Evolutionary conservation across 2,113 vertebrate species (phyloP).

Genomic region (Hemiprocne comata): DNA sequence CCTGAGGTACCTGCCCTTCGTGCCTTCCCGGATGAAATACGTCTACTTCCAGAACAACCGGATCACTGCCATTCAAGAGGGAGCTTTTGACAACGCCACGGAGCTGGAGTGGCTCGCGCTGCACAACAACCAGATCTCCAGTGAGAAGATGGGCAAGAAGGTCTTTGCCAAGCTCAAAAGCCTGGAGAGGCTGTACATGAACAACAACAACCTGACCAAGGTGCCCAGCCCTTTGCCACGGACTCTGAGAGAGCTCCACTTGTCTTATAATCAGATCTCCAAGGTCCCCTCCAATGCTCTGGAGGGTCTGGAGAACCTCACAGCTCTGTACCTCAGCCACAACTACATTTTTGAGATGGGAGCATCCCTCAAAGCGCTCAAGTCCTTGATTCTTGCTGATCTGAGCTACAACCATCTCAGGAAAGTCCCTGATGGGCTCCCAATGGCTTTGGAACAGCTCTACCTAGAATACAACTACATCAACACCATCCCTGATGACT

Average conservation of each 20-base stretch:
- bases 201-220: conserved; percentile 91
- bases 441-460: conserved; percentile 87
- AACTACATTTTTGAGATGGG: conserved; percentile 88
- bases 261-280: conserved; percentile 88
- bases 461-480: conserved; percentile 93
- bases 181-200: conserved; percentile 90
- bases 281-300: conserved; percentile 82
- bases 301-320: conserved; percentile 92
- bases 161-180: conserved; percentile 84
- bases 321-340: conserved; percentile 88
- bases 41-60: conserved; percentile 95
- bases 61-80: conserved; percentile 85
- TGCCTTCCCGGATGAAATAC: conserved; percentile 92
- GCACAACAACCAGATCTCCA: conserved; percentile 89
- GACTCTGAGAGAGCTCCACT: conserved; percentile 87
- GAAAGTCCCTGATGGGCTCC: conserved; percentile 87
- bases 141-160: conserved; percentile 82
- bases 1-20: conserved; percentile 86
- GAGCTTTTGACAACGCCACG: conserved; percentile 88
- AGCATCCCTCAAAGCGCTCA: conserved; percentile 81
- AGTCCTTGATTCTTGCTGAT: conserved; percentile 87
- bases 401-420: conserved; percentile 89
- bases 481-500: conserved; percentile 83
- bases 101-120: conserved; percentile 91
- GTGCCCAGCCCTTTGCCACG: conserved; percentile 87